Evolutionary conservation across 1,140 invertebrate genomes (phyloP).

Genomic region (Cherax quadricarinatus): DNA sequence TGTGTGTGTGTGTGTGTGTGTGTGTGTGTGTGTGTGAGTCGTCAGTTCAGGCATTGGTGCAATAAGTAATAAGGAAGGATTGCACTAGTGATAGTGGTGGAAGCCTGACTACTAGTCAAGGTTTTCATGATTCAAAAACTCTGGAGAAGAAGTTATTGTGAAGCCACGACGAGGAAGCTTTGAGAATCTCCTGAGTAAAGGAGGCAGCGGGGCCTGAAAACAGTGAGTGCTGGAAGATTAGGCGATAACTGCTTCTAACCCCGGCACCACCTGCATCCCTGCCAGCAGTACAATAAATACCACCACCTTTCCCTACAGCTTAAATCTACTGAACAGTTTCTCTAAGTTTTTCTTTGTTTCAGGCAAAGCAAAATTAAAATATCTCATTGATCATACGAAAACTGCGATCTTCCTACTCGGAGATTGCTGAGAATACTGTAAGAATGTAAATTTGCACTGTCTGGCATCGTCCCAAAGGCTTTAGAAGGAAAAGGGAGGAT

Average conservation of each 20-base stretch:
- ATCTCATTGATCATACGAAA: too few relatives aligned
- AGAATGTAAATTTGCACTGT: neutral
- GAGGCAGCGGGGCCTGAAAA: slow-evolving; percentile 47
- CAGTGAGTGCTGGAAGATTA: slow-evolving; percentile 67
- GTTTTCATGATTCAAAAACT: too few relatives aligned
- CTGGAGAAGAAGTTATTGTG: neutral
- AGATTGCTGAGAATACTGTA: too few relatives aligned
- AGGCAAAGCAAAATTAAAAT: too few relatives aligned
- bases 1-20: too few relatives aligned
- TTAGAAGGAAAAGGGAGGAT: slow-evolving; percentile 57
- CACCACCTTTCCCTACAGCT: neutral
- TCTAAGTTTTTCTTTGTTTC: too few relatives aligned
- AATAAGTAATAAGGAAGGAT: too few relatives aligned
- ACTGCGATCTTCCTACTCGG: too few relatives aligned
- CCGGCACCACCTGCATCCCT: slow-evolving; percentile 44
- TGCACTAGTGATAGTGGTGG: neutral
- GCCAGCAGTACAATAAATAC: slow-evolving; percentile 42
- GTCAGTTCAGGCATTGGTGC: too few relatives aligned
- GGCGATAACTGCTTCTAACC: slow-evolving; percentile 69
- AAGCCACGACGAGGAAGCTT: neutral
- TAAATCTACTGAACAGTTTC: neutral
- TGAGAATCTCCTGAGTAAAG: slow-evolving; percentile 10
- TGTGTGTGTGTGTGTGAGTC: too few relatives aligned
- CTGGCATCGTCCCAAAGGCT: slow-evolving; percentile 33
- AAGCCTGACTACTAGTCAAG: neutral